Base-by-base conservation (phyloP, 1,140 invertebrate genomes). In the Grapholita molesta region DNA sequence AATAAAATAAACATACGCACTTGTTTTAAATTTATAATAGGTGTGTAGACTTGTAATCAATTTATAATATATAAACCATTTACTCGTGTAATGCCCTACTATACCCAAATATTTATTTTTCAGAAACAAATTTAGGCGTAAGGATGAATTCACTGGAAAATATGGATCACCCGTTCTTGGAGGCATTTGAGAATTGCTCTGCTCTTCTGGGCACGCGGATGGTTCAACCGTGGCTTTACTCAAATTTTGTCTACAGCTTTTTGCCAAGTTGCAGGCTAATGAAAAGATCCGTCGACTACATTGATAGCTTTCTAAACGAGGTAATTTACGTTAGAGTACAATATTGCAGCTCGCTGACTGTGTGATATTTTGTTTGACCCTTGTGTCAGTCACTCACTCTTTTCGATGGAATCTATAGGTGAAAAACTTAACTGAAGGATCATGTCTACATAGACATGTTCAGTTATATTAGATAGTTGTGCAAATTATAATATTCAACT, bases 41-140 rank as follows among this genome's bases (percentile, higher is more conserved):
- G n/a, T 30, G 7, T 7, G 3, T 30, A 3, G 3, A 30, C 3
- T 30, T 4, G 7, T 30, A 30, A 30, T 4, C 7, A 30, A 30
- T 7, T 30, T 30, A 30, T 7, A 30, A 4, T 4, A 30, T 30
- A 30, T 30, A 30, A 30, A 30, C 3, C 12, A 12, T 8, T 12
- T 35, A 11, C 33, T 3, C 9, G 0, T 8, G 5, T 11, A 35
- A 35, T 35, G 33, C 12, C 33, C 9, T 11, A 12, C 9, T 3
- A 12, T 11, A 7, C 9, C 3, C 33, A 3, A 9, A 9, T 35
- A 35, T 38, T 11, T 2, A 2, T 69, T 30, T n/a, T 24, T 30
- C 64, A 77, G 75, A 77, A 64, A 67, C 71, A 2, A 71, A 69
- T 4, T 48, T 76, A 0, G 75, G 75, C 6, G 66, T 70, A 0